phyloP scores from a whole-genome alignment of 2,797 vertebrate genomes.

The Coranthus polyacanthus region DNA sequence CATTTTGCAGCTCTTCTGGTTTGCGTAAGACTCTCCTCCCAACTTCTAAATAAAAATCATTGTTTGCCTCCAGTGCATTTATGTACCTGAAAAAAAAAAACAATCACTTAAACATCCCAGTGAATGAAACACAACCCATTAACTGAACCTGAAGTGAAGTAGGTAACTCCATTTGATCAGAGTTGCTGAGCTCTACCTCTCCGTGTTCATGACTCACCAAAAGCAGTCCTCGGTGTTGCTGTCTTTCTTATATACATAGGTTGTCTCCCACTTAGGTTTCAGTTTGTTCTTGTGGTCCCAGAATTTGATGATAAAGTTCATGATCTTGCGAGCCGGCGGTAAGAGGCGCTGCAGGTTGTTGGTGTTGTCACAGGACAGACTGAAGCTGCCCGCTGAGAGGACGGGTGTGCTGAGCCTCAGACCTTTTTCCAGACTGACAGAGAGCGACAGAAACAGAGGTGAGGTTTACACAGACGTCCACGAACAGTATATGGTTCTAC shows the following conservation, averaged over 20 bases:
- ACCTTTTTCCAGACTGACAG: constrained; percentile 79
- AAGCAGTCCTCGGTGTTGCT: constrained; percentile 88
- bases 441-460: constrained; percentile 4
- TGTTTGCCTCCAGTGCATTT: constrained; percentile 87
- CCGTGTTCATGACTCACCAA: constrained; percentile 89
- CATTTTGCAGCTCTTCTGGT: constrained; percentile 21
- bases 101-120: not conserved
- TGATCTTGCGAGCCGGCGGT: constrained; percentile 92
- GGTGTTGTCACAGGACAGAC: constrained; percentile 90
- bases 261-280: constrained; percentile 84
- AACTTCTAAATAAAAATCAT: constrained; percentile 79
- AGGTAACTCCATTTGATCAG: too few species aligned
- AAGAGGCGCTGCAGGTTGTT: constrained; percentile 90
- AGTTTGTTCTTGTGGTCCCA: constrained; percentile 77
- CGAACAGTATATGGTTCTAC: too few species aligned
- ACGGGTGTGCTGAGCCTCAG: constrained; percentile 86
- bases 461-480: not conserved
- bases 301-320: constrained; percentile 88
- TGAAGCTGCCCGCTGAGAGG: constrained; percentile 95
- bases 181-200: too few species aligned
- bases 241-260: constrained; percentile 90
- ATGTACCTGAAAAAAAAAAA: constrained; percentile 88
- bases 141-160: too few species aligned
- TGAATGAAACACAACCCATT: not conserved
- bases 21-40: constrained; percentile 52